Conservation (phyloP, 2,888 invertebrate species). For the Gari tellinella region DNA sequence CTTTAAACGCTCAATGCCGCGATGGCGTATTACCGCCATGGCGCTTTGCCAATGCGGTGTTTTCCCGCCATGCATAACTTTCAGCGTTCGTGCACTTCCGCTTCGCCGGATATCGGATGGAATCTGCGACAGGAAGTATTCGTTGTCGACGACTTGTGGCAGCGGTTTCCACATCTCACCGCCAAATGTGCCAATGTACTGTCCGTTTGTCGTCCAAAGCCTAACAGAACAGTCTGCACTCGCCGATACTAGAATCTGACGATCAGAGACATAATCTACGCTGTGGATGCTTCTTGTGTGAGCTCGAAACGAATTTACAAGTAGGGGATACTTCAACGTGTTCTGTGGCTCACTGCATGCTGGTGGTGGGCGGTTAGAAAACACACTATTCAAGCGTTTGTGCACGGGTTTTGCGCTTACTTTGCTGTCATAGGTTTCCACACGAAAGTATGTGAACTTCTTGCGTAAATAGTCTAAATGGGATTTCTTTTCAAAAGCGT, state of each 20-base stretch:
- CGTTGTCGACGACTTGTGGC: conserved; percentile 83
- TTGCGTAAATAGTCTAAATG: conserved; percentile 56
- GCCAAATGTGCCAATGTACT: conserved; percentile 90
- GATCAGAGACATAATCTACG: conserved; percentile 88
- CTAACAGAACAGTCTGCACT: conserved; percentile 89
- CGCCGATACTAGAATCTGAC: conserved; percentile 88
- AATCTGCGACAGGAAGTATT: conserved; percentile 73
- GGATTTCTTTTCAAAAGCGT: conserved; percentile 33
- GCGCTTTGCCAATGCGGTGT: conserved; percentile 68
- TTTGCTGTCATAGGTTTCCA: conserved; percentile 51
- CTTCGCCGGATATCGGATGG: conserved; percentile 91
- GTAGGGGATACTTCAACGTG: conserved; percentile 71
- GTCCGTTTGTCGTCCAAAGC: conserved; percentile 78
- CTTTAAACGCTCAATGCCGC: conserved; percentile 56
- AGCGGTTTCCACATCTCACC: conserved; percentile 89
- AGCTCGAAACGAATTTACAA: conserved; percentile 86
- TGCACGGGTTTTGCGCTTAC: conserved; percentile 33
- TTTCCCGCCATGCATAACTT: conserved; percentile 85
- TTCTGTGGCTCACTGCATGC: conserved; percentile 63
- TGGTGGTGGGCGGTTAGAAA: conserved; percentile 68
- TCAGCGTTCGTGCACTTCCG: conserved; percentile 91
- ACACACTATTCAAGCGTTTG: conserved; percentile 38
- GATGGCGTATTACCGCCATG: conserved; percentile 51
- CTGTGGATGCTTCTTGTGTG: conserved; percentile 89
- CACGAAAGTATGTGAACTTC: conserved; percentile 68